These are phyloP conservation scores for Myioborus miniatus DNA, from an alignment of 2,797 vertebrate species.

Conservation along the genomic window DNA sequence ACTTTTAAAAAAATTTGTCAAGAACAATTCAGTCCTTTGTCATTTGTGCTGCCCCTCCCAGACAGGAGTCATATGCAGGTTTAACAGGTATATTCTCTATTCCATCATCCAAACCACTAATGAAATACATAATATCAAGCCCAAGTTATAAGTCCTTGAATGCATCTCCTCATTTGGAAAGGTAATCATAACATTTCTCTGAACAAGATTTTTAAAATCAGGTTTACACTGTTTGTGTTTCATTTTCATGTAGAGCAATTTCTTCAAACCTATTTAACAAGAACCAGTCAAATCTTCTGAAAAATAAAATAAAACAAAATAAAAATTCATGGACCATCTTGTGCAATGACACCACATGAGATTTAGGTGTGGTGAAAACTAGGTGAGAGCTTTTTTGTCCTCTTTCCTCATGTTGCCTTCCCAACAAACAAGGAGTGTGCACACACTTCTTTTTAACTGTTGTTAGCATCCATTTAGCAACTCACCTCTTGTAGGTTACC, in stretches of 20 bases:
- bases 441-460: not conserved
- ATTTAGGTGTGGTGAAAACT: constrained; percentile 28
- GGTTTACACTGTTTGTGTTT: not conserved
- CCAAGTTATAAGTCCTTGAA: not conserved
- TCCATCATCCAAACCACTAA: constrained; percentile 25
- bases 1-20: not conserved
- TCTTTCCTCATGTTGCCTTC: not conserved
- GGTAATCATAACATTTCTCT: not conserved
- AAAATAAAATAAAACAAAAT: not conserved
- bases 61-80: not conserved
- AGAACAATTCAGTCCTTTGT: not conserved
- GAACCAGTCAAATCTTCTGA: not conserved
- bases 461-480: not conserved
- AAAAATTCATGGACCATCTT: not conserved
- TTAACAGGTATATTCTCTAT: constrained; percentile 16
- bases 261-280: not conserved
- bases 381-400: not conserved
- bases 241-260: not conserved
- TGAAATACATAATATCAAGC: not conserved
- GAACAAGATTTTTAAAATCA: not conserved
- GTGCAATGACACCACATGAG: not conserved
- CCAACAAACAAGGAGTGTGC: not conserved
- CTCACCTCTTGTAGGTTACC: not conserved
- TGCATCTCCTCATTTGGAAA: not conserved
- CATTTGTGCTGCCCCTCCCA: not conserved